Base-by-base conservation (phyloP, 2,797 vertebrate species). In the Acanthurus leucopareius region DNA sequence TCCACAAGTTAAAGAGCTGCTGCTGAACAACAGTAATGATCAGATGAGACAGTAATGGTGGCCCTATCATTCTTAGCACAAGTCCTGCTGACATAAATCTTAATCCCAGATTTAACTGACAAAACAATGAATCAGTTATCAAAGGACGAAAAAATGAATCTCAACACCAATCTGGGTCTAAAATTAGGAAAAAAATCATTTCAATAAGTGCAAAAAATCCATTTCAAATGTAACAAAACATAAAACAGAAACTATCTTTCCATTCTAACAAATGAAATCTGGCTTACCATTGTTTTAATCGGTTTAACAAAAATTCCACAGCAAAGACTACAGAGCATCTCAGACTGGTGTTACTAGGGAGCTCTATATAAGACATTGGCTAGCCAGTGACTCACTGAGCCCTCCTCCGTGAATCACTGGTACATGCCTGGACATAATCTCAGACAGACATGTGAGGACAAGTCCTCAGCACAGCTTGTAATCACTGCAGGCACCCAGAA, bases 371-470 rank as follows among this genome's bases (percentile, higher is more conserved):
- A 57, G n/a, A 8, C 13, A 17, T 10, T 9, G 44, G 35, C 60
- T 58, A 63, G 47, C 32, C 70, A 14, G 63, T 90, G 91, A 93
- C 45, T 91, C 89, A 90, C 44, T 64, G 63, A 58, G 42, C 66
- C 74, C 83, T 86, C 84, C 81, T 53, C 32, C 8, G 13, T 76
- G 22, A 73, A 5, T 59, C 77, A 73, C 57, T 69, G 80, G 88
- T 83, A 93, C 91, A 95, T 95, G 94, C n/a, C 94, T 58, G 75
- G 89, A 80, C 94, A 94, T 86, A 91, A 77, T 83, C 91, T 82
- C 28, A 49, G 15, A 7, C 62, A 74, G 89, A 91, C 93, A 94
- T 93, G 94, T 90, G 61, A 57, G 70, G 91, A 60, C 93, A 90
- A 86, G 77, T 92, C 59, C 75, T 40, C n/a, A 25, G 13, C 42